Conservation (phyloP, 2,888 invertebrate genomes). For the Eumacrocentrus americanus region DNA sequence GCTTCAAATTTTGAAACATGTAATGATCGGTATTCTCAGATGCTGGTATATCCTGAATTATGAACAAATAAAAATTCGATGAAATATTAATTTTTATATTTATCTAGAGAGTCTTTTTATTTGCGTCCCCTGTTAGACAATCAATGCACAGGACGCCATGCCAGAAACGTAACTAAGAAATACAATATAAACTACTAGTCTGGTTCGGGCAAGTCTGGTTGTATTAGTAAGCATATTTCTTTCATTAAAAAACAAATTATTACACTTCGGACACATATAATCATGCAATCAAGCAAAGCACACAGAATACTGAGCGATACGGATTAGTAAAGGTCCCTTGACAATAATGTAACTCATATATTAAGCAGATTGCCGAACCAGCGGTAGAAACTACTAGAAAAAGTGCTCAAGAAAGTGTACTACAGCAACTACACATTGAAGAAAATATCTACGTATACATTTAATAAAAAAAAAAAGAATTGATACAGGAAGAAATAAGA, state of each 20-base stretch:
- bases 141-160: slow-evolving; percentile 49
- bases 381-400: slow-evolving; percentile 15
- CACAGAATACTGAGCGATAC: neutral
- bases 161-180: slow-evolving; percentile 47
- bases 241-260: neutral
- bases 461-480: neutral
- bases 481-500: no score
- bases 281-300: slow-evolving; percentile 18
- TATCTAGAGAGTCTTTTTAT: slow-evolving; percentile 9
- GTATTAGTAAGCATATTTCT: slow-evolving; percentile 15
- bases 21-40: slow-evolving; percentile 71
- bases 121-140: slow-evolving; percentile 37
- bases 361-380: slow-evolving; percentile 27
- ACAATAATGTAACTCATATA: neutral
- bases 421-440: neutral
- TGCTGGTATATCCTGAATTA: slow-evolving; percentile 75
- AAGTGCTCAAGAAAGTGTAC: slow-evolving; percentile 5
- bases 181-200: slow-evolving; percentile 35
- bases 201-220: slow-evolving; percentile 49
- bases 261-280: no score
- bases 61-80: slow-evolving; percentile 15
- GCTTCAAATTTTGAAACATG: slow-evolving; percentile 77
- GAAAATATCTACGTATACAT: neutral
- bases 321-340: neutral
- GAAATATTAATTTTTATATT: slow-evolving; percentile 20